Conservation (phyloP, 2,113 vertebrate genomes). For the Leptodactylus fuscus region DNA sequence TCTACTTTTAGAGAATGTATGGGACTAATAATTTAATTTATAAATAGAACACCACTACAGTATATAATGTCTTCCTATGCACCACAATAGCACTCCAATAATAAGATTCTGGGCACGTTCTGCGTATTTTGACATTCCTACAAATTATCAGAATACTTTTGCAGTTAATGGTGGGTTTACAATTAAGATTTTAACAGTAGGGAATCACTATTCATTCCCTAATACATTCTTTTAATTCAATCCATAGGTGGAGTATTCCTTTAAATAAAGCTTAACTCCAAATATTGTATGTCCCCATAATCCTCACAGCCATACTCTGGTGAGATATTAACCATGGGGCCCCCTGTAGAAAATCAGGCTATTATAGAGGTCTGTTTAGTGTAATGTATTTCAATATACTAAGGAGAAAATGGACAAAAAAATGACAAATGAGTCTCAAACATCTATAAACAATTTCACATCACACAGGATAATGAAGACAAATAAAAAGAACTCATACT, state of each 20-base stretch:
- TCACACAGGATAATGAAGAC: constrained; percentile 46
- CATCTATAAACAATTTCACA: constrained; percentile 35
- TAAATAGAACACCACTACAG: too few relatives aligned
- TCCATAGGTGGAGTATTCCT: not conserved
- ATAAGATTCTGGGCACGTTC: not conserved
- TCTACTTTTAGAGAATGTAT: too few relatives aligned
- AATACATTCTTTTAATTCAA: not conserved
- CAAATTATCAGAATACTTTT: not conserved
- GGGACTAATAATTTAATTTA: too few relatives aligned
- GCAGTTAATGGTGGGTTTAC: too few relatives aligned
- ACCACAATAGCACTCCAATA: not conserved
- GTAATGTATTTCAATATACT: not conserved
- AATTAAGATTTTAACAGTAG: too few relatives aligned
- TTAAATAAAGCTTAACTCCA: not conserved
- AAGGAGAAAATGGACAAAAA: not conserved
- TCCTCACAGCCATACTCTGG: not conserved
- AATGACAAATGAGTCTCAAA: not conserved
- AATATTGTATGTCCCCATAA: too few relatives aligned
- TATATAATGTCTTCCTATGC: not conserved
- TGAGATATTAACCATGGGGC: not conserved
- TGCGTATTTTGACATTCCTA: not conserved
- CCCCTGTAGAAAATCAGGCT: not conserved
- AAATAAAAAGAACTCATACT: constrained; percentile 13
- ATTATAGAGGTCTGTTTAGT: not conserved
- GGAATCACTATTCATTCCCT: too few relatives aligned